Conservation (phyloP, 2,888 invertebrate genomes). For the Malachius bipustulatus region DNA sequence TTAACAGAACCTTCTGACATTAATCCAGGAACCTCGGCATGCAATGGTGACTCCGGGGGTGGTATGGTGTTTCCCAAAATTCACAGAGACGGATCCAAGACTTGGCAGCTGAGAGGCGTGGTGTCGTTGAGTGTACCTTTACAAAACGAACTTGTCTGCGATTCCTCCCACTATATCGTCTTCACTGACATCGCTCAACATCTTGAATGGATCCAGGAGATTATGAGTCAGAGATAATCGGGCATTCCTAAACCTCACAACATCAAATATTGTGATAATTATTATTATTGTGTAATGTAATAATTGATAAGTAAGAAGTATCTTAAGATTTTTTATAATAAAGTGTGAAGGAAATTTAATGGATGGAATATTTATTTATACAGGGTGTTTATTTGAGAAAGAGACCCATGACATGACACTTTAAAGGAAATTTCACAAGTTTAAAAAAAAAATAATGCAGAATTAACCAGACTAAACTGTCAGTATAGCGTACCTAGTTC, state of each 20-base stretch:
- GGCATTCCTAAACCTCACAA: background rate
- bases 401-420: too few species aligned
- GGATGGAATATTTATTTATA: too few species aligned
- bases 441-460: too few species aligned
- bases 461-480: too few species aligned
- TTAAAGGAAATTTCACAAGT: too few species aligned
- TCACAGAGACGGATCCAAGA: constrained; percentile 20
- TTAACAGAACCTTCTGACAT: background rate
- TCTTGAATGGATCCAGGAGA: constrained; percentile 40
- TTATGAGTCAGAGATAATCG: constrained; percentile 5
- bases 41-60: constrained; percentile 39
- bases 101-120: constrained; percentile 37
- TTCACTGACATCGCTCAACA: constrained; percentile 50
- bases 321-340: too few species aligned
- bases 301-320: too few species aligned
- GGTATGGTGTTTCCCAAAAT: constrained; percentile 33
- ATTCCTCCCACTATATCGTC: constrained; percentile 47
- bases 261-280: background rate
- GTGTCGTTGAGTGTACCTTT: constrained; percentile 47
- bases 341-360: too few species aligned
- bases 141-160: constrained; percentile 45
- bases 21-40: constrained; percentile 44
- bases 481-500: too few species aligned
- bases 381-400: too few species aligned
- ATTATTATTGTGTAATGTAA: background rate